Evolutionary conservation across 2,113 vertebrate species (phyloP).

Genomic region (Capreolus pygargus): DNA sequence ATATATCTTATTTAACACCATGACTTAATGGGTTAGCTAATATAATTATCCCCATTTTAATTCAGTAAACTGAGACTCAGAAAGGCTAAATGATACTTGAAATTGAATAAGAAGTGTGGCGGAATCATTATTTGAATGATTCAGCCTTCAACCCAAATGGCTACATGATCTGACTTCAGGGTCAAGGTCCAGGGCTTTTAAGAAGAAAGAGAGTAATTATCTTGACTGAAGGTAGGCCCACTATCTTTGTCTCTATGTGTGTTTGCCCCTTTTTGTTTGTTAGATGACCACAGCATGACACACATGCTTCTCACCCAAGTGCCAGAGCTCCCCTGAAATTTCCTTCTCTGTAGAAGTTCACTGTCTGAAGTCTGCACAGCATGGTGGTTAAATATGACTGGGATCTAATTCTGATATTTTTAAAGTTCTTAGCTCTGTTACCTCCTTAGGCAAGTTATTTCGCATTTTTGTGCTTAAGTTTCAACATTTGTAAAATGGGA

Average conservation of each 20-base stretch:
- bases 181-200: neutral
- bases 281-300: neutral
- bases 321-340: neutral
- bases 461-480: neutral
- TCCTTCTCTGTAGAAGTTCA: neutral
- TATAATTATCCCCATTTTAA: neutral
- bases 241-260: neutral
- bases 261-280: neutral
- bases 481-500: neutral
- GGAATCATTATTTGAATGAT: neutral
- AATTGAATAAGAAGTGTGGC: neutral
- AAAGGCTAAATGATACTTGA: neutral
- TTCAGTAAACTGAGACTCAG: neutral
- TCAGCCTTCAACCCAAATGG: neutral
- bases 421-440: neutral
- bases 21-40: neutral
- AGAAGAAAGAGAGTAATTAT: neutral
- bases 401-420: neutral
- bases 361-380: neutral
- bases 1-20: neutral
- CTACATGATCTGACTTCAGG: neutral
- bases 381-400: neutral
- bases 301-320: neutral
- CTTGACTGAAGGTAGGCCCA: neutral
- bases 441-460: neutral